Conservation (phyloP, 2,888 invertebrate genomes). For the Lithodes maja region DNA sequence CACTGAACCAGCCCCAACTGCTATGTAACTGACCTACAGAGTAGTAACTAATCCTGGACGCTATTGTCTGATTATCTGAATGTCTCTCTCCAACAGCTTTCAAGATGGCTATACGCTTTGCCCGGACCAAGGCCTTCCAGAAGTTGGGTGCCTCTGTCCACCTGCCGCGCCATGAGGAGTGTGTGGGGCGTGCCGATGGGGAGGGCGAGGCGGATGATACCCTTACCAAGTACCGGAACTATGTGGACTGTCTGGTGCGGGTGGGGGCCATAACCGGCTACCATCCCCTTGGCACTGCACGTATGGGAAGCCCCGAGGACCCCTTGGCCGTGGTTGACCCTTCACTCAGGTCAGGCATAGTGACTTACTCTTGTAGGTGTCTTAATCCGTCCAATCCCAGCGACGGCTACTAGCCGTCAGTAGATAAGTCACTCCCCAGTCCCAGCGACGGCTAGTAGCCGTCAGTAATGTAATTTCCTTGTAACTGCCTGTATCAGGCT, state of each 20-base stretch:
- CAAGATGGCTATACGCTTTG: conserved; percentile 78
- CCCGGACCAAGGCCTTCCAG: conserved; percentile 79
- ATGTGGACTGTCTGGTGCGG: conserved; percentile 59
- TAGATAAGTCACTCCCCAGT: too few species aligned
- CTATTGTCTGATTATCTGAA: neutral
- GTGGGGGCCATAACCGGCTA: conserved; percentile 85
- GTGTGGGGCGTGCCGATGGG: conserved; percentile 74
- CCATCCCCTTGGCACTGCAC: conserved; percentile 90
- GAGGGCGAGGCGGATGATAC: neutral
- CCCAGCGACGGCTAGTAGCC: too few species aligned
- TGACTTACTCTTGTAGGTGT: too few species aligned
- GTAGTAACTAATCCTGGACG: neutral
- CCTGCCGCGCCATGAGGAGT: conserved; percentile 81
- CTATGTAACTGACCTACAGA: conserved; percentile 73
- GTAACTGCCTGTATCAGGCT: too few species aligned
- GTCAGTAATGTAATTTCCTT: too few species aligned
- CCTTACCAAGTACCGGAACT: conserved; percentile 27
- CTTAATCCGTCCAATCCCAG: too few species aligned
- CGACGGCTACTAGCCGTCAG: too few species aligned
- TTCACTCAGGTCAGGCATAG: conserved; percentile 78
- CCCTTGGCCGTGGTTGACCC: conserved; percentile 81
- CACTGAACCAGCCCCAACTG: too few species aligned
- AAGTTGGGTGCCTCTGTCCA: conserved; percentile 80
- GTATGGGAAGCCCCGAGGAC: conserved; percentile 90
- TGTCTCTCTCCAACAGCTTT: conserved; percentile 76